A percentile compares a stretch with the other conserved stretches of the same genome.
Evolutionary conservation across 2,797 vertebrate genomes (phyloP).

Genomic region (Anguilla megastoma): DNA sequence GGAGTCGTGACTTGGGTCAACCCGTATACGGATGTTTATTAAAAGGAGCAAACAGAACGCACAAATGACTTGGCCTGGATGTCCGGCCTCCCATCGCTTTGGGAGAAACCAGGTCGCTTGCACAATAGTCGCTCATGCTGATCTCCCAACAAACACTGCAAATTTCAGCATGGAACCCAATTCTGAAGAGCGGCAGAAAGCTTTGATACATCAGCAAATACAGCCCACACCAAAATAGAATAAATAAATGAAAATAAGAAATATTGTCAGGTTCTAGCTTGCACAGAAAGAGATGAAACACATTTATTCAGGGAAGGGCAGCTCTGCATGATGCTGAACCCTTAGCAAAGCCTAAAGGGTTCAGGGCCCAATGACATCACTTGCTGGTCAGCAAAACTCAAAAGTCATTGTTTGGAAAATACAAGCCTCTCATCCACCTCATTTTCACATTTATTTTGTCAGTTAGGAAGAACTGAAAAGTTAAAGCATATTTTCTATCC

Average conservation of each 20-base stretch:
- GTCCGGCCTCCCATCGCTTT: slow-evolving; percentile 53
- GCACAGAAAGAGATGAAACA: not conserved
- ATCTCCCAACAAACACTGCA: slow-evolving; percentile 47
- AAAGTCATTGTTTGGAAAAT: slow-evolving; percentile 1
- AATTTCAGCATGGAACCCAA: slow-evolving; percentile 59
- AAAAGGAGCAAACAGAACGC: slow-evolving; percentile 49
- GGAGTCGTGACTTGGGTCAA: slow-evolving; percentile 41
- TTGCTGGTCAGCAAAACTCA: slow-evolving; percentile 10
- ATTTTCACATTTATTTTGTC: slow-evolving; percentile 40
- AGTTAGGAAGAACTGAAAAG: slow-evolving; percentile 36
- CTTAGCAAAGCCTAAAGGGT: not conserved
- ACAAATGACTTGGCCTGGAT: slow-evolving; percentile 55
- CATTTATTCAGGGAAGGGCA: not conserved
- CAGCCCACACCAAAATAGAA: slow-evolving; percentile 46
- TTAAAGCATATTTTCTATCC: slow-evolving; percentile 41
- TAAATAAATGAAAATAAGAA: slow-evolving; percentile 41
- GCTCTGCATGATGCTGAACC: too few relatives aligned
- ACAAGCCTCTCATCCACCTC: not conserved
- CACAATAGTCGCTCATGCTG: slow-evolving; percentile 50
- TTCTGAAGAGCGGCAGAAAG: slow-evolving; percentile 49
- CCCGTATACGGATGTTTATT: slow-evolving; percentile 45
- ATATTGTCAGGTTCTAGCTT: not conserved
- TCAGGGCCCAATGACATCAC: not conserved
- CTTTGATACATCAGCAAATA: slow-evolving; percentile 46
- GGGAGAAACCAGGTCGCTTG: slow-evolving; percentile 43